Percentiles rank a stretch among this genome's conserved stretches.
These are phyloP conservation scores for Cryptoprocta ferox DNA, from an alignment of 2,797 vertebrate genomes.

Conservation along the genomic window DNA sequence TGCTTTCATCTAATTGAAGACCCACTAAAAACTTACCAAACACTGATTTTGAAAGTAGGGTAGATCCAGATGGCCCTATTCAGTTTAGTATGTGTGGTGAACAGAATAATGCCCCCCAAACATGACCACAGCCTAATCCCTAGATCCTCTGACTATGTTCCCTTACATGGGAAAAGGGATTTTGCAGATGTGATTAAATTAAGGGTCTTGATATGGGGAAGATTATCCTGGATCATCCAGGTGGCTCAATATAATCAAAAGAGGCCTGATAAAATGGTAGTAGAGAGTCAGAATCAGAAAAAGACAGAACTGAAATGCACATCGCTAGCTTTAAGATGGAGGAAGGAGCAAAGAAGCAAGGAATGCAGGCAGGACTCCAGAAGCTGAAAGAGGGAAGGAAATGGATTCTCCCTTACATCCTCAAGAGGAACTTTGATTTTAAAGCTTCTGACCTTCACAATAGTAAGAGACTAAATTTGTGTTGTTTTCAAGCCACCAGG, in stretches of 20 bases:
- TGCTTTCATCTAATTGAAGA: neutral
- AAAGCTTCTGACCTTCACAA: neutral
- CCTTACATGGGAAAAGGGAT: neutral
- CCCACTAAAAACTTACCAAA: neutral
- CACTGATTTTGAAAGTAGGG: neutral
- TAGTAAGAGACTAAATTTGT: neutral
- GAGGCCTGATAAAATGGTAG: fast-evolving
- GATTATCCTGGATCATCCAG: neutral
- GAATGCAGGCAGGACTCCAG: neutral
- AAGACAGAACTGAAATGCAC: neutral
- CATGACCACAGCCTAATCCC: neutral
- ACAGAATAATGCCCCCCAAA: neutral
- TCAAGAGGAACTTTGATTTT: neutral
- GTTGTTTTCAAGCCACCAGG: neutral
- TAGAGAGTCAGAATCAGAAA: neutral
- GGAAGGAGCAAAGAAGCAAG: neutral
- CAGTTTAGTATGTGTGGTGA: neutral
- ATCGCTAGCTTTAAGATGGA: neutral
- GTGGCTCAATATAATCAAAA: neutral
- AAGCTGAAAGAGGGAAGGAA: neutral
- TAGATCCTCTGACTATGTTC: neutral
- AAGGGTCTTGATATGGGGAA: neutral
- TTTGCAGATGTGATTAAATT: neutral
- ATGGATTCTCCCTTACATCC: neutral
- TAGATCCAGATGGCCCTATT: neutral